Evolutionary conservation across 2,113 vertebrate genomes (phyloP).

Genomic region (Rana temporaria): DNA sequence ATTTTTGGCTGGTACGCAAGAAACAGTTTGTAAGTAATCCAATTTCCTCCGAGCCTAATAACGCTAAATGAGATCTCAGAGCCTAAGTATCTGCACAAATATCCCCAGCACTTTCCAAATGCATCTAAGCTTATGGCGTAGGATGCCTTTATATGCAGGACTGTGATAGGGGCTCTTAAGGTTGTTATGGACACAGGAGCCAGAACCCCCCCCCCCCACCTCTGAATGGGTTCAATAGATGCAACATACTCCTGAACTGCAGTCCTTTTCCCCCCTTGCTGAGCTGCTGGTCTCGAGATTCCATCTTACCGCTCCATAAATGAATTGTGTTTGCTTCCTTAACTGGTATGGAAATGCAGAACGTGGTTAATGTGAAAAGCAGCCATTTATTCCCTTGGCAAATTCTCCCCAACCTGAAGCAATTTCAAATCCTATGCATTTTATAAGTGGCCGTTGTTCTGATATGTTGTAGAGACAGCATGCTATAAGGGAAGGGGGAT

Average conservation of each 20-base stretch:
- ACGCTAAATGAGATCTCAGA: conserved; percentile 36
- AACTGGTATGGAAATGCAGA: conserved; percentile 26
- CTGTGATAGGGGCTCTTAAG: neutral
- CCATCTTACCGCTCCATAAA: conserved; percentile 3
- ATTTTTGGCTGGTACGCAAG: neutral
- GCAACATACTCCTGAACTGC: neutral
- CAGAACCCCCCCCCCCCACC: too few species aligned
- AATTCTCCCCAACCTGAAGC: conserved; percentile 32
- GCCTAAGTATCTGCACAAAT: conserved; percentile 25
- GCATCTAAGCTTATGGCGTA: conserved; percentile 11
- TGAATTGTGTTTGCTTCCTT: conserved; percentile 20
- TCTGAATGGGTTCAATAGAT: neutral
- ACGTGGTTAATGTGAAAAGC: conserved; percentile 35
- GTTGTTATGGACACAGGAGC: conserved; percentile 47
- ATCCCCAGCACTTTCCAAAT: conserved; percentile 9
- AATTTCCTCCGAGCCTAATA: conserved; percentile 36
- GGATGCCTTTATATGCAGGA: conserved; percentile 46
- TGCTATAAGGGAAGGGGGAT: neutral
- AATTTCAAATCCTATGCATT: conserved; percentile 35
- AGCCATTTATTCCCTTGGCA: conserved; percentile 40
- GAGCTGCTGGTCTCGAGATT: conserved; percentile 2
- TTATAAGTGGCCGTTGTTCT: conserved; percentile 31
- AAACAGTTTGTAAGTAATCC: conserved; percentile 33
- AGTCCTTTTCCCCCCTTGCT: neutral
- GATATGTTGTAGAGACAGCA: neutral